Percentiles rank a stretch among this genome's conserved stretches.
These are phyloP conservation scores for Hirtodrosophila duncani DNA, from an alignment of 2,888 invertebrate genomes.

Conservation along the genomic window DNA sequence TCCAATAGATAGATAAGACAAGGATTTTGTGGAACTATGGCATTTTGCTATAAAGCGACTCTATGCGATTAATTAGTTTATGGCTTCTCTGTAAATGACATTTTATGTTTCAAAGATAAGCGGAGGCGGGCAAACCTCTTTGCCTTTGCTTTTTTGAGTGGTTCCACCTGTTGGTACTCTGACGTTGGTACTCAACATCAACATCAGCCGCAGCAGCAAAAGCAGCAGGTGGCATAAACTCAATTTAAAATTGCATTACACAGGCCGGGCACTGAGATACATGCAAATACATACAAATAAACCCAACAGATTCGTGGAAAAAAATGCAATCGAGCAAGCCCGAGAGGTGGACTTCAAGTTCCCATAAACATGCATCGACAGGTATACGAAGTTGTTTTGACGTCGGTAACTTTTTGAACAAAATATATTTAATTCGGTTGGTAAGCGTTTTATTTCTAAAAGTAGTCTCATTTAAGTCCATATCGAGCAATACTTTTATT, in stretches of 20 bases:
- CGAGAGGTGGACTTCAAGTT: no score
- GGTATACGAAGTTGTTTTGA: no score
- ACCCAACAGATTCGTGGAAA: not conserved
- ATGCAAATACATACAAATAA: not conserved
- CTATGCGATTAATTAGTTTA: slow-evolving; percentile 55
- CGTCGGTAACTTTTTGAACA: no score
- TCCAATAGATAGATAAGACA: slow-evolving; percentile 16
- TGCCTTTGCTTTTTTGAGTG: slow-evolving; percentile 14
- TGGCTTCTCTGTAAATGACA: slow-evolving; percentile 24
- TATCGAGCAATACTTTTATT: no score
- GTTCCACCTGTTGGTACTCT: slow-evolving; percentile 58
- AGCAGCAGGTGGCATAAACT: slow-evolving; percentile 54
- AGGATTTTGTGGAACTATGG: slow-evolving; percentile 17
- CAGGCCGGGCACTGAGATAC: not conserved
- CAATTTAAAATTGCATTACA: slow-evolving; percentile 60
- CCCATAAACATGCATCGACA: no score
- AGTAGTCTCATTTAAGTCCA: no score
- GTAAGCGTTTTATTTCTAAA: no score
- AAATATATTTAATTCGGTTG: no score
- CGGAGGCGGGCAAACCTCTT: slow-evolving; percentile 3
- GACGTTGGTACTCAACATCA: not conserved
- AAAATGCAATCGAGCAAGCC: no score
- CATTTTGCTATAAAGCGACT: slow-evolving; percentile 35
- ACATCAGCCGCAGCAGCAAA: slow-evolving; percentile 9
- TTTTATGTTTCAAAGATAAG: slow-evolving; percentile 42